phyloP scores from a whole-genome alignment of 2,888 invertebrate genomes.

The Amblyjoppa fuscipennis region DNA sequence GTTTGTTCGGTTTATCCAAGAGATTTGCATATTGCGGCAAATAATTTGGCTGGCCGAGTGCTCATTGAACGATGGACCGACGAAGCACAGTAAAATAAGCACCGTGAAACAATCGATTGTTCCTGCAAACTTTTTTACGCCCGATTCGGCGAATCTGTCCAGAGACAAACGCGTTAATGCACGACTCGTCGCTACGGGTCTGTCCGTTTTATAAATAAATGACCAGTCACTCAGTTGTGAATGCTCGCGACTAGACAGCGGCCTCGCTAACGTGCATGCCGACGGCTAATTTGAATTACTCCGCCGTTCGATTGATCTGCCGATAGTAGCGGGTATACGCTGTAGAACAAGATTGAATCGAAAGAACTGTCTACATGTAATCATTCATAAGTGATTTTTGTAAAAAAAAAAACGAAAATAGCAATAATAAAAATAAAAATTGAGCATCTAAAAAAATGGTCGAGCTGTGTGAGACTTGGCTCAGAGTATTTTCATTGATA shows the following conservation, averaged over 20 bases:
- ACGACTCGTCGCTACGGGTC: not conserved
- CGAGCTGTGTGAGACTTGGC: not conserved
- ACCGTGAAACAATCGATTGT: not conserved
- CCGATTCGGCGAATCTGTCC: not conserved
- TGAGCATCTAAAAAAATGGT: not conserved
- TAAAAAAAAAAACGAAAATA: not conserved
- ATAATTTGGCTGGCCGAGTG: not conserved
- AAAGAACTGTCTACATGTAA: not conserved
- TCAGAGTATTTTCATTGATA: not conserved
- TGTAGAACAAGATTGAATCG: not conserved
- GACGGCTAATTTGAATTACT: not conserved
- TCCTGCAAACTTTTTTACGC: not conserved
- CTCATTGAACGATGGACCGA: not conserved
- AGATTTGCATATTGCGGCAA: not conserved
- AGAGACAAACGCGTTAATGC: not conserved
- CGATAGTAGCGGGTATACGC: too few relatives aligned
- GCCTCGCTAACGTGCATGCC: not conserved
- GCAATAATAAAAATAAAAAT: not conserved
- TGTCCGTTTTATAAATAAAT: constrained; percentile 7
- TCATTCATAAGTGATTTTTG: not conserved
- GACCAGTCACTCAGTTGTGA: not conserved
- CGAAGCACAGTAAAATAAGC: not conserved
- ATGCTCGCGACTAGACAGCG: not conserved
- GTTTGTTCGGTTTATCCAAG: not conserved
- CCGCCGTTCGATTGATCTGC: not conserved